Conservation (phyloP, 2,113 vertebrate genomes). For the Empidonax alnorum region DNA sequence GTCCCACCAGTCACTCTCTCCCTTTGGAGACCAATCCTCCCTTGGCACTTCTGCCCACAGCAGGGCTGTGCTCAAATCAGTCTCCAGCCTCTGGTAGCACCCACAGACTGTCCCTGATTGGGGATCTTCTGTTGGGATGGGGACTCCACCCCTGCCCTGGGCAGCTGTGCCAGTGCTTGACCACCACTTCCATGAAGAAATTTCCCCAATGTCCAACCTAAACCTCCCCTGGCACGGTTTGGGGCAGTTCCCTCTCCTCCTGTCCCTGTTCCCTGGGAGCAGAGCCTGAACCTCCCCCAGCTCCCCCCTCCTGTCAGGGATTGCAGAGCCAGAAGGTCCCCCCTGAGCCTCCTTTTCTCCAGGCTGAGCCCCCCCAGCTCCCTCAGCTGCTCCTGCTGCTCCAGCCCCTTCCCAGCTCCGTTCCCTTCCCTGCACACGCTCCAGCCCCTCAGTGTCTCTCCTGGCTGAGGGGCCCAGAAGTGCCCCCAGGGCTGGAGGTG, state of each 20-base stretch:
- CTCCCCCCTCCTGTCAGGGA: background rate
- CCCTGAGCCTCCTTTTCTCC: background rate
- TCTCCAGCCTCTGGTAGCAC: background rate
- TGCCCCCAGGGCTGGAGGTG: background rate
- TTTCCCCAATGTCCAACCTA: background rate
- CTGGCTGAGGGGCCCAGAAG: background rate
- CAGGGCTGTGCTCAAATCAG: background rate
- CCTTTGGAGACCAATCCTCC: background rate
- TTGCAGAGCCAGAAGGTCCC: background rate
- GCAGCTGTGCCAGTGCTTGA: background rate
- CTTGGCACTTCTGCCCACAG: rapidly evolving
- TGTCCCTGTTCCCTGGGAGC: background rate
- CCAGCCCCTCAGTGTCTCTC: background rate
- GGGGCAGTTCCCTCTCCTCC: background rate
- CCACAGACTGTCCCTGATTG: rapidly evolving
- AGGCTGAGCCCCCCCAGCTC: background rate
- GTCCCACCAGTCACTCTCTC: rapidly evolving
- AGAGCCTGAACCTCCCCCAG: rapidly evolving
- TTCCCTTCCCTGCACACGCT: background rate
- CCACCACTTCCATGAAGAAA: background rate
- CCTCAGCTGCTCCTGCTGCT: background rate
- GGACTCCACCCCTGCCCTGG: background rate
- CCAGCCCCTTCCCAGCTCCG: background rate
- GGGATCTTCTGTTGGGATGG: background rate
- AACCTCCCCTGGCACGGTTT: too few relatives aligned